Conservation (phyloP, 2,888 invertebrate species). For the Metalampra italica region DNA sequence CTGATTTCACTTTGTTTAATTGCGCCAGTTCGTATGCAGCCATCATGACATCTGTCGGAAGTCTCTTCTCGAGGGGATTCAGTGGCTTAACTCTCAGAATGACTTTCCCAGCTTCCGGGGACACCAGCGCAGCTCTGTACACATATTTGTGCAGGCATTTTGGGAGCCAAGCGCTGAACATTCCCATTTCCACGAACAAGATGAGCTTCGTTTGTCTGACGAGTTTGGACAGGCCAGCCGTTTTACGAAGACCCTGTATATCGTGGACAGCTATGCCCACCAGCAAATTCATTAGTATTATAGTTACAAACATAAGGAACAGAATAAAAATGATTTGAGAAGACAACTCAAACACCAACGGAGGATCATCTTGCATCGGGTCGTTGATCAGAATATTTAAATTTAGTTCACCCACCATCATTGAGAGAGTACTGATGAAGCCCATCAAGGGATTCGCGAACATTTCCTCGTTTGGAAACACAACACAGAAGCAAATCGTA, state of each 20-base stretch:
- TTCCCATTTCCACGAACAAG: slow-evolving; percentile 89
- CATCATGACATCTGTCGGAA: slow-evolving; percentile 88
- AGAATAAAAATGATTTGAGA: slow-evolving; percentile 90
- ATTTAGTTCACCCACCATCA: slow-evolving; percentile 93
- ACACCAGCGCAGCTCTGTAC: slow-evolving; percentile 87
- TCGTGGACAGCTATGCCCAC: slow-evolving; percentile 94
- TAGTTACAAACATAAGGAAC: slow-evolving; percentile 89
- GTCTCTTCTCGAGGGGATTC: slow-evolving; percentile 88
- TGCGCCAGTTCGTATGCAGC: slow-evolving; percentile 87
- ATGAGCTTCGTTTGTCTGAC: slow-evolving; percentile 92
- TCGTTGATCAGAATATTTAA: slow-evolving; percentile 86
- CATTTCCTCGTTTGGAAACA: slow-evolving; percentile 89
- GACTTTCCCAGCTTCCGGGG: slow-evolving; percentile 89
- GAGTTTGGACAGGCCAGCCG: slow-evolving; percentile 89
- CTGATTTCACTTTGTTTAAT: slow-evolving; percentile 72
- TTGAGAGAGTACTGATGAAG: slow-evolving; percentile 89
- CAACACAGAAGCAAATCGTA: slow-evolving; percentile 92
- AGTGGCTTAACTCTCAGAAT: slow-evolving; percentile 90
- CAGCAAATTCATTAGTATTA: slow-evolving; percentile 90
- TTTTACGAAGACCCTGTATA: slow-evolving; percentile 91
- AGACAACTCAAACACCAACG: slow-evolving; percentile 86
- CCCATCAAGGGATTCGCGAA: slow-evolving; percentile 92
- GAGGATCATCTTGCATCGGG: slow-evolving; percentile 85
- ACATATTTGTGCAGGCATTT: slow-evolving; percentile 85
- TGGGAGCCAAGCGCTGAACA: slow-evolving; percentile 88